Evolutionary conservation across 2,888 invertebrate species (phyloP).

Genomic region (Campoletis raptor): DNA sequence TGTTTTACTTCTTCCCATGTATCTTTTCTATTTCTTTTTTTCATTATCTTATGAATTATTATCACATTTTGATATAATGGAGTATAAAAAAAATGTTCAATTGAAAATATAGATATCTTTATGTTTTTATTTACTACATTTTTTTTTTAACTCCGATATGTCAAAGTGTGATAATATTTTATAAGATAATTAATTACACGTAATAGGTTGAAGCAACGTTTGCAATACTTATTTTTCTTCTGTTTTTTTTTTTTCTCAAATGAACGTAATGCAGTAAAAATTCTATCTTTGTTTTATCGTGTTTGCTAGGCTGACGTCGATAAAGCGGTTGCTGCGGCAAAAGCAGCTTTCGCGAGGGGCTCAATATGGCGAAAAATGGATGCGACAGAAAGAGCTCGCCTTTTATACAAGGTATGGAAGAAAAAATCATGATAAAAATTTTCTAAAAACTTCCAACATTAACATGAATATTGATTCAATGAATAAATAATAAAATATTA

Average conservation of each 20-base stretch:
- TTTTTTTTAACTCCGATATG: background rate
- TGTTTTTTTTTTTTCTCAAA: background rate
- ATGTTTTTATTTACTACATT: background rate
- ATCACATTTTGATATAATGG: too few relatives aligned
- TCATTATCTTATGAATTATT: too few relatives aligned
- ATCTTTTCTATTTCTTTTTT: too few relatives aligned
- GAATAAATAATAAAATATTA: background rate
- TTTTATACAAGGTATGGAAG: slow-evolving; percentile 71
- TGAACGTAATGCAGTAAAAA: background rate
- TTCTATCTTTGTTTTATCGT: slow-evolving; percentile 34
- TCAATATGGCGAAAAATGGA: slow-evolving; percentile 86
- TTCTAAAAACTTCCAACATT: background rate
- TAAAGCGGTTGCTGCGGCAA: slow-evolving; percentile 85
- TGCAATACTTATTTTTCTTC: background rate
- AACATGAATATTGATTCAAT: background rate
- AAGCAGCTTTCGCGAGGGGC: slow-evolving; percentile 86
- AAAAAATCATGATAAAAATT: background rate
- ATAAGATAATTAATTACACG: background rate
- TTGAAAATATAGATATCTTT: background rate
- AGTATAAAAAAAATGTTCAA: too few relatives aligned
- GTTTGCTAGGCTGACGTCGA: slow-evolving; percentile 85
- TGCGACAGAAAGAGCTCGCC: slow-evolving; percentile 86
- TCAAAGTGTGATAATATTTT: background rate
- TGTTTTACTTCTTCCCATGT: too few relatives aligned
- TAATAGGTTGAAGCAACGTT: background rate